phyloP scores from a whole-genome alignment of 2,888 invertebrate genomes.

The Macrosiphum euphorbiae region DNA sequence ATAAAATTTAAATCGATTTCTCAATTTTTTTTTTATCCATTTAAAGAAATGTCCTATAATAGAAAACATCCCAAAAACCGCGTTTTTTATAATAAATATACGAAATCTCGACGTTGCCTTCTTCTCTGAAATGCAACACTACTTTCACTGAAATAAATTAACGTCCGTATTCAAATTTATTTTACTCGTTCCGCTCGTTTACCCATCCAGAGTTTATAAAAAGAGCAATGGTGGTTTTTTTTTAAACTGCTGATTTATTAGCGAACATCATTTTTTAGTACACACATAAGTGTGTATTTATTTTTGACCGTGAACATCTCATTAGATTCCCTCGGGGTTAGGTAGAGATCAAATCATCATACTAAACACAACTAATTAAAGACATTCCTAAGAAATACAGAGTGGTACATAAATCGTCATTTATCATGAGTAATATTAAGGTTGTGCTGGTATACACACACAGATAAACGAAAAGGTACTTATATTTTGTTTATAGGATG shows the following conservation, averaged over 20 bases:
- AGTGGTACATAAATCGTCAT: constrained; percentile 51
- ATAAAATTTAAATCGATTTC: constrained; percentile 39
- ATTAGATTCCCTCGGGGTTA: constrained; percentile 46
- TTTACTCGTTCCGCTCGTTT: constrained; percentile 50
- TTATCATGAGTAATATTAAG: constrained; percentile 43
- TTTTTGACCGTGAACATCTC: constrained; percentile 56
- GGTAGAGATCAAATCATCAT: constrained; percentile 45
- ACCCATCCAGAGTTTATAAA: constrained; percentile 11
- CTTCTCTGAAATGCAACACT: neutral
- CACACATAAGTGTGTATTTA: constrained; percentile 7
- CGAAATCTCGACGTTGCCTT: neutral
- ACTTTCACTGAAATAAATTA: constrained; percentile 52
- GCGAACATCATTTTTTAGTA: constrained; percentile 1
- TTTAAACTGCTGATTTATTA: constrained; percentile 45
- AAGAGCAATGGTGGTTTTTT: neutral
- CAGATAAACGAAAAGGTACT: neutral
- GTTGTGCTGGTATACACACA: neutral
- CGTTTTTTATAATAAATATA: constrained; percentile 27
- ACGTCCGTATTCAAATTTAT: constrained; percentile 47
- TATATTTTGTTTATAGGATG: constrained; percentile 19
- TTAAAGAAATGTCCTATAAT: constrained; percentile 30
- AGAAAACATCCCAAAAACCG: constrained; percentile 38
- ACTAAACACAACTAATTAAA: constrained; percentile 57
- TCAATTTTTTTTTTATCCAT: constrained; percentile 16
- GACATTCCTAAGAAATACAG: constrained; percentile 47